These are phyloP conservation scores for Parus major DNA, from an alignment of 2,113 vertebrate genomes.

Conservation along the genomic window DNA sequence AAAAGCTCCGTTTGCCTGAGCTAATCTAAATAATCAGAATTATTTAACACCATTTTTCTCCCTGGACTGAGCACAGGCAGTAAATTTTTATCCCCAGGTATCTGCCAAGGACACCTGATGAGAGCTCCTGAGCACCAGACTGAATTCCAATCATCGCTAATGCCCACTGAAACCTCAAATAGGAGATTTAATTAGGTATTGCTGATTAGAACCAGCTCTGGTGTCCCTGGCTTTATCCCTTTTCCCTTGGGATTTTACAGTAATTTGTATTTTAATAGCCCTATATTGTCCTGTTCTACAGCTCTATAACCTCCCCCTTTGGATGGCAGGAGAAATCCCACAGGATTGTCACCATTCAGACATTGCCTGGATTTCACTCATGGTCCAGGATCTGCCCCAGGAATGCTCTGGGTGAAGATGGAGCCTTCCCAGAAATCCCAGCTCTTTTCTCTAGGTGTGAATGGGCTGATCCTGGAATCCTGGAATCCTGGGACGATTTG, in stretches of 20 bases:
- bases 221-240: neutral
- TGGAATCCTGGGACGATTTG: neutral
- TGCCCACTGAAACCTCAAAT: neutral
- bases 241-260: neutral
- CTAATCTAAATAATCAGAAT: neutral
- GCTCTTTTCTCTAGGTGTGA: neutral
- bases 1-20: slow-evolving; percentile 13
- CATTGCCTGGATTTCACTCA: neutral
- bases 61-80: neutral
- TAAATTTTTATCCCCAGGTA: neutral
- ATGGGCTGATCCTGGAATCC: neutral
- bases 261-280: slow-evolving; percentile 11
- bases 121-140: neutral
- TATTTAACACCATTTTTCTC: neutral
- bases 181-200: neutral
- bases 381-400: neutral
- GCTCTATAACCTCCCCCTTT: neutral
- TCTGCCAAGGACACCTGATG: neutral
- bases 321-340: neutral
- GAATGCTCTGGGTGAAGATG: neutral
- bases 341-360: neutral
- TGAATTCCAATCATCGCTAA: neutral
- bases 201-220: neutral
- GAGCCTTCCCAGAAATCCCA: neutral
- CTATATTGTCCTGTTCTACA: neutral